phyloP scores from a whole-genome alignment of 2,113 vertebrate genomes.

The Peromyscus leucopus region DNA sequence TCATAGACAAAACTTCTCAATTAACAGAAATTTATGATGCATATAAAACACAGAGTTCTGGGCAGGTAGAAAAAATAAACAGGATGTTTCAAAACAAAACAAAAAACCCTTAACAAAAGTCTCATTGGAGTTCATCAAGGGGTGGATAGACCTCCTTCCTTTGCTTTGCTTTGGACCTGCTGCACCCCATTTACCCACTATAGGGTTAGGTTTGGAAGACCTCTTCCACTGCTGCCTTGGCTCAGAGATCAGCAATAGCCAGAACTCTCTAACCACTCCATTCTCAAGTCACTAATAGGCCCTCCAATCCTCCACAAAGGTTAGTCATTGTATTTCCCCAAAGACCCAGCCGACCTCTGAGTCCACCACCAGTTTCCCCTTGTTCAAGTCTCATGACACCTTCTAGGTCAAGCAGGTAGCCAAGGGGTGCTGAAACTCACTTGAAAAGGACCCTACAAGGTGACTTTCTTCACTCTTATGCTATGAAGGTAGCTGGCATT shows the following conservation, averaged over 20 bases:
- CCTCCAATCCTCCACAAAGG: neutral
- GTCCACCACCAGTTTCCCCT: neutral
- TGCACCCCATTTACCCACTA: neutral
- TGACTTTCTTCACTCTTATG: neutral
- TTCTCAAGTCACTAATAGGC: neutral
- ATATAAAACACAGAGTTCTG: neutral
- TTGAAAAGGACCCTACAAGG: neutral
- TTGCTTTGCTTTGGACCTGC: neutral
- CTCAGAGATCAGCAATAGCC: neutral
- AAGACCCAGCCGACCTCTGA: neutral
- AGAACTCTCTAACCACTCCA: neutral
- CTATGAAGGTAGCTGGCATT: neutral
- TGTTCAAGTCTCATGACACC: neutral
- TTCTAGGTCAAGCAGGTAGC: neutral
- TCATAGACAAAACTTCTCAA: neutral
- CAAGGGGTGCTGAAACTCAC: neutral
- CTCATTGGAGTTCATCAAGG: neutral
- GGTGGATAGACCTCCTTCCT: neutral
- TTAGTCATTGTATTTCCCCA: neutral
- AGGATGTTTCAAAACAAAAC: neutral
- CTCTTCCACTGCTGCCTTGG: no score
- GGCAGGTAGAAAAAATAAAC: neutral
- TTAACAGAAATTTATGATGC: neutral
- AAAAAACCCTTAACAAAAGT: no score
- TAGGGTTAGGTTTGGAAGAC: neutral